A percentile compares a stretch with the other conserved stretches of the same genome.
Conservation (phyloP, 2,888 invertebrate genomes). For the Athrips mouffetella region DNA sequence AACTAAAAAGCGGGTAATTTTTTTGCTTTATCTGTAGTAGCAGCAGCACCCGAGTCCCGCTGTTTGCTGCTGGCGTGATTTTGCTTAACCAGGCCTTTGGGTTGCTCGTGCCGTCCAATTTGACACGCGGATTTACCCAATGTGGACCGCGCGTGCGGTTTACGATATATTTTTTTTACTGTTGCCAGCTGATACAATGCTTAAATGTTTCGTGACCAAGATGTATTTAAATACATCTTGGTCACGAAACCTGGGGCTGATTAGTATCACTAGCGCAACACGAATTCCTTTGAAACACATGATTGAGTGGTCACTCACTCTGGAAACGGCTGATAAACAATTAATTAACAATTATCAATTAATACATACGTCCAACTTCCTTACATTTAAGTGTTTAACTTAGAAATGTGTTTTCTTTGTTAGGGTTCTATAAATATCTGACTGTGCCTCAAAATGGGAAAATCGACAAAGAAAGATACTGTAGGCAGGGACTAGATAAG, state of each 20-base stretch:
- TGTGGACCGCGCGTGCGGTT: constrained; percentile 46
- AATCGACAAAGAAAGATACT: too few species aligned
- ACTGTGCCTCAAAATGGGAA: too few species aligned
- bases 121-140: constrained; percentile 57
- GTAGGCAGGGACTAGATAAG: too few species aligned
- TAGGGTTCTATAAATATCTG: too few species aligned
- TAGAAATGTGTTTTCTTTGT: too few species aligned
- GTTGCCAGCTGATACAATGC: constrained; percentile 6
- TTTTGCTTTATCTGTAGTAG: neutral
- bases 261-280: too few species aligned
- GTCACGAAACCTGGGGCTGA: too few species aligned
- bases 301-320: neutral
- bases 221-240: constrained; percentile 6
- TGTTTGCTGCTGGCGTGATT: constrained; percentile 9
- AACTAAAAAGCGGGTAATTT: too few species aligned
- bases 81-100: constrained; percentile 43
- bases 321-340: neutral
- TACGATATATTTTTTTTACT: constrained; percentile 31
- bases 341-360: too few species aligned
- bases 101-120: constrained; percentile 54
- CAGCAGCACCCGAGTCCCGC: constrained; percentile 4
- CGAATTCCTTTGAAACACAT: neutral
- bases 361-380: too few species aligned
- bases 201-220: constrained; percentile 15
- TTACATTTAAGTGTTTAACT: too few species aligned